Evolutionary conservation across 2,797 vertebrate genomes (phyloP).

Genomic region (Philypnodon macrostomus): DNA sequence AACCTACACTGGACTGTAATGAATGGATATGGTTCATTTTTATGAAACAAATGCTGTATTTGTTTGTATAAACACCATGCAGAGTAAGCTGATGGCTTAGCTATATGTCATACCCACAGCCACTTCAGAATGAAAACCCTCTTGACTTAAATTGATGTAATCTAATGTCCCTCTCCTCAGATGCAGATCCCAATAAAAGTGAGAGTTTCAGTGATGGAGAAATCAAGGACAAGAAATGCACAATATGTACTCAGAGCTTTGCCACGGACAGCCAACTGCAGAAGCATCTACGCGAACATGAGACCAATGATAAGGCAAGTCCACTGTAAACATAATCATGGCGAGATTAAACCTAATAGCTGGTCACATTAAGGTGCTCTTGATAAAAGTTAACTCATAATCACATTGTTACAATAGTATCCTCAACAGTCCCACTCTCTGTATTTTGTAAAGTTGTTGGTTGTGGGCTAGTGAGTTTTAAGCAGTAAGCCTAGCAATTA

Average conservation of each 20-base stretch:
- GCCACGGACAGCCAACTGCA: conserved; percentile 91
- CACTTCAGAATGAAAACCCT: conserved; percentile 11
- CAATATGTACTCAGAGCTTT: conserved; percentile 87
- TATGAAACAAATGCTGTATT: background rate
- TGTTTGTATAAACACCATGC: background rate
- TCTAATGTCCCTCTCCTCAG: conserved; percentile 26
- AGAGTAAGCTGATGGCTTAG: background rate
- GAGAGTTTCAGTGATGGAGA: conserved; percentile 79
- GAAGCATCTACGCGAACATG: conserved; percentile 92
- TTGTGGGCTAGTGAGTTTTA: too few species aligned
- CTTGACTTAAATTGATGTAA: conserved; percentile 11
- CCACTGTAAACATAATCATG: background rate
- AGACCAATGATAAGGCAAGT: conserved; percentile 92
- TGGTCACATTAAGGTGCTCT: too few species aligned
- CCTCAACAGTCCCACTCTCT: too few species aligned
- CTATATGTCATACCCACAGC: too few species aligned
- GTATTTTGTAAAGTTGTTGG: too few species aligned
- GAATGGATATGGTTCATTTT: background rate
- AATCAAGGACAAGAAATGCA: conserved; percentile 85
- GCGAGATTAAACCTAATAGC: too few species aligned
- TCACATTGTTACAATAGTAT: too few species aligned
- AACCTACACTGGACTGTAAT: too few species aligned
- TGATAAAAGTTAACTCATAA: too few species aligned
- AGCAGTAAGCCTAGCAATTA: too few species aligned
- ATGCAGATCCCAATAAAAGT: conserved; percentile 67